Evolutionary conservation across 1,140 invertebrate species (phyloP).

Genomic region (Fopius arisanus): DNA sequence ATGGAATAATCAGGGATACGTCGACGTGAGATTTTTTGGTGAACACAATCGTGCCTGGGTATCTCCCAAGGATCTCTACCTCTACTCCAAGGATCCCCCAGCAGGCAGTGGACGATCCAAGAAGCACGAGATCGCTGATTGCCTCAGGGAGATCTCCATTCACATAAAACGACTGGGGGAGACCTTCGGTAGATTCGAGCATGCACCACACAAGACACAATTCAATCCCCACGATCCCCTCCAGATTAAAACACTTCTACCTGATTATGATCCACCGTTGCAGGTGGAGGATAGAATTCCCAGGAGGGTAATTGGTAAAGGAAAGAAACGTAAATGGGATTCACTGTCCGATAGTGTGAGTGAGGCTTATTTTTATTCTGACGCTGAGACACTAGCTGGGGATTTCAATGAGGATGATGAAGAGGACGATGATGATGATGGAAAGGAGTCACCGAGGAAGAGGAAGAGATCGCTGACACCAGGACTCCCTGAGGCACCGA

Average conservation of each 20-base stretch:
- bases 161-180: constrained; percentile 56
- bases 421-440: neutral
- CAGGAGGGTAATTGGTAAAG: neutral
- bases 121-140: constrained; percentile 70
- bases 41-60: constrained; percentile 94
- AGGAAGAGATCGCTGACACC: neutral
- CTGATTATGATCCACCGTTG: constrained; percentile 65
- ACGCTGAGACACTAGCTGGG: neutral
- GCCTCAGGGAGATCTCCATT: constrained; percentile 66
- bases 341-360: neutral
- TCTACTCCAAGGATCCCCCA: constrained; percentile 77
- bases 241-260: constrained; percentile 76
- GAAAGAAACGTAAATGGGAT: neutral
- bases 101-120: constrained; percentile 70
- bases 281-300: neutral
- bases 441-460: neutral
- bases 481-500: neutral
- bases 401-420: too few relatives aligned
- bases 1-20: constrained; percentile 72
- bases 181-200: constrained; percentile 79
- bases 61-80: constrained; percentile 80
- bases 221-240: constrained; percentile 75
- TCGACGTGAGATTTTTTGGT: constrained; percentile 94
- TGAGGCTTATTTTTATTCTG: neutral
- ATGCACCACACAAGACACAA: constrained; percentile 75